Evolutionary conservation across 2,113 vertebrate species (phyloP).

Genomic region (Castor canadensis): DNA sequence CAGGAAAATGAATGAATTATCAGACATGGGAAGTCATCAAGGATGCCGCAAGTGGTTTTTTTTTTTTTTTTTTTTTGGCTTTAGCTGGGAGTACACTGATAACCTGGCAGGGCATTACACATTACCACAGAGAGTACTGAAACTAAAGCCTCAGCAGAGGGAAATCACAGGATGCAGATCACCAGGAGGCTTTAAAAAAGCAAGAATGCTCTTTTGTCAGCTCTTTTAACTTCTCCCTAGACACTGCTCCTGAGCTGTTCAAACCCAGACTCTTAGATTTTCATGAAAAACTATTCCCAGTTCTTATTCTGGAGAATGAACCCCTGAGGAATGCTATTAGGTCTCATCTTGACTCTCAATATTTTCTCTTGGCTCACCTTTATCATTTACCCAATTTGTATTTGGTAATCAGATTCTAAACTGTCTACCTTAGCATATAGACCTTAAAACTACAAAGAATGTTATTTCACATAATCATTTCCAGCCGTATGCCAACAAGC

Average conservation of each 20-base stretch:
- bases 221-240: background rate
- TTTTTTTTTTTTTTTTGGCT: conserved; percentile 27
- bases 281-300: background rate
- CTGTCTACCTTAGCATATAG: background rate
- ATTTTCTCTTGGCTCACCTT: background rate
- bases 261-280: background rate
- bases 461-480: background rate
- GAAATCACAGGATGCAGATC: background rate
- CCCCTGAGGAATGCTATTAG: background rate
- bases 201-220: background rate
- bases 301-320: background rate
- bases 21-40: background rate
- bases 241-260: background rate
- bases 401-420: background rate
- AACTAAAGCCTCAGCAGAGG: background rate
- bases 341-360: background rate
- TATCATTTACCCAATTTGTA: background rate
- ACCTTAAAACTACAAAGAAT: background rate
- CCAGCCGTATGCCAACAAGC: background rate
- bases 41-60: background rate
- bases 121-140: background rate
- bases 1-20: conserved; percentile 6
- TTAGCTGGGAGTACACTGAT: background rate
- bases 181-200: background rate
- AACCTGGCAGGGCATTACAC: background rate